Evolutionary conservation across 2,888 invertebrate species (phyloP), one percentile per base, ranked within the genome.

Genomic region (Conops quadrifasciatus): DNA sequence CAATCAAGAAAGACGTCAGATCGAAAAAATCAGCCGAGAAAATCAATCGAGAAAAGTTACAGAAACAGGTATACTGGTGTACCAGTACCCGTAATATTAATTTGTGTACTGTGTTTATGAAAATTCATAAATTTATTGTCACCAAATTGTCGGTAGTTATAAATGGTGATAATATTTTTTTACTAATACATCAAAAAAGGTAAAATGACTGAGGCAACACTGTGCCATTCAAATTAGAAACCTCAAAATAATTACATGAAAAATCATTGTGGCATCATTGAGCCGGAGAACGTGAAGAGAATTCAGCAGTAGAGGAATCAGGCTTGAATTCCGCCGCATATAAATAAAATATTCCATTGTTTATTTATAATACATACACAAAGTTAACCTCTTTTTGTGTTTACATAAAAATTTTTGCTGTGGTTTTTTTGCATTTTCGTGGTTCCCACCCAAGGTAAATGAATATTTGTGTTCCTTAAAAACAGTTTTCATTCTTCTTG

Each of bases 291-390:
- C 13, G 43, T 45, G 62, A 60, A 21, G 26, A 2, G 21, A 45
- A 63, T 47, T 63, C 63, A 63, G 63, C 63, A 19, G 47, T 24
- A 24, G 47, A 47, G 28, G 2, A 26, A 13, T 45, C 62, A 62
- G 62, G 45, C 15, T 43, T 62, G 47, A 45, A 63, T 24, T 62
- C 24, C 16, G 21, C 26, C 24, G 26, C 45, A 63, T 63, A 26
- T 59, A 63, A 47, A 62, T 62, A 62, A 62, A 26, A 63, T 47
- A 47, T 24, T 63, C 63, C 47, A 63, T 63, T 63, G 63, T 63
- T 63, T 63, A 63, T 47, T 63, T 63, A 47, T 63, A 63, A 47
- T 45, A 47, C 26, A 47, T 45, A 47, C 47, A 47, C 15, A 47
- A 45, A 9, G 19, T 9, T 63, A 63, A 63, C 63, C 63, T 26